phyloP scores from a whole-genome alignment of 2,888 invertebrate species.

The Norana najaformis region DNA sequence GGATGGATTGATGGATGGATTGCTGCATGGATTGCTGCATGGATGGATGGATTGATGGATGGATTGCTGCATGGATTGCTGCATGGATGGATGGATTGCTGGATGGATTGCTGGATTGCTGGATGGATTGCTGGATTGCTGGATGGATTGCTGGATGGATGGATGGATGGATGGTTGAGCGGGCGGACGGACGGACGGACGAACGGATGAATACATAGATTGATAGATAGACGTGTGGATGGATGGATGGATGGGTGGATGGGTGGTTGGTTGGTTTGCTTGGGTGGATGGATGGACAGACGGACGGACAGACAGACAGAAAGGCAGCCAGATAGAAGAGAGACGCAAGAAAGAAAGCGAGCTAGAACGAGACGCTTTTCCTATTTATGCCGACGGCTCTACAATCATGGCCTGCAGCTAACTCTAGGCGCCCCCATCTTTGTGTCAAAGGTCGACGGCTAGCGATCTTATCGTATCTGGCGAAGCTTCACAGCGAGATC shows the following conservation, averaged over 20 bases:
- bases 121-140: neutral
- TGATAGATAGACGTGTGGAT: neutral
- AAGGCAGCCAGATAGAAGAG: neutral
- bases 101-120: neutral
- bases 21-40: neutral
- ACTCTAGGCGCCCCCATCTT: neutral
- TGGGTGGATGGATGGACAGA: too few species aligned
- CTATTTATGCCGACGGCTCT: too few species aligned
- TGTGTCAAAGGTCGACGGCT: neutral
- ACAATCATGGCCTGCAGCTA: neutral
- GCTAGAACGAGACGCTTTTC: too few species aligned
- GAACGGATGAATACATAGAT: neutral
- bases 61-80: neutral
- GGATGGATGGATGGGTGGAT: neutral
- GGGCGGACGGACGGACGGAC: neutral
- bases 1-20: neutral
- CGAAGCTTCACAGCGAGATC: neutral
- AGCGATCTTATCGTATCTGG: neutral
- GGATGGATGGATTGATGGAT: neutral
- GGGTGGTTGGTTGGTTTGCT: neutral
- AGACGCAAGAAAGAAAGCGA: too few species aligned
- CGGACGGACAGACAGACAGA: neutral
- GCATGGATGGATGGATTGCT: neutral
- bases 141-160: neutral
- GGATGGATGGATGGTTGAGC: neutral